A percentile compares a stretch with the other conserved stretches of the same genome.
phyloP scores from a whole-genome alignment of 64 coral and sea anemone genomes.

The Porites australiensis region DNA sequence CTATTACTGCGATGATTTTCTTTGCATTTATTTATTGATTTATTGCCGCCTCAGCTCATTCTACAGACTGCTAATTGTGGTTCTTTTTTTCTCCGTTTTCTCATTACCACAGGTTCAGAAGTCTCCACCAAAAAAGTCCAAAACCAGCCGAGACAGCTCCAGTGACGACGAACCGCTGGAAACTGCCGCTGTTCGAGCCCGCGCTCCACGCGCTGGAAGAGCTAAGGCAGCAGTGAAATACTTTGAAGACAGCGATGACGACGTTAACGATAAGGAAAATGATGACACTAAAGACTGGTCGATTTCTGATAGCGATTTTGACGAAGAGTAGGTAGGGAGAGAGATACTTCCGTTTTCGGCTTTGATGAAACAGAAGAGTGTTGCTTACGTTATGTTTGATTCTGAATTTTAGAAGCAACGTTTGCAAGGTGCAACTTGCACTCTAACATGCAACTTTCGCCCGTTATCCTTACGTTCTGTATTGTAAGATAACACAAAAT shows the following conservation, averaged over 20 bases:
- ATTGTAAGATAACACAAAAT: too few species aligned
- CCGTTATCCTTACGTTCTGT: too few species aligned
- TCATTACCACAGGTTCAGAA: neutral
- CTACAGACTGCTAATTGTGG: neutral
- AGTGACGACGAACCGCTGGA: conserved; percentile 14
- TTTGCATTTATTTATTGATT: too few species aligned
- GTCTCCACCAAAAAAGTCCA: conserved; percentile 33
- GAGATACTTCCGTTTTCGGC: too few species aligned
- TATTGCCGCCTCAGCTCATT: too few species aligned
- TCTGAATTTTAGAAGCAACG: too few species aligned
- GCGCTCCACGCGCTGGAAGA: neutral
- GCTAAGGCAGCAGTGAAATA: conserved; percentile 30
- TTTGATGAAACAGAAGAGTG: too few species aligned
- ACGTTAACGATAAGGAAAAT: conserved; percentile 28
- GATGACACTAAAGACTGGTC: conserved; percentile 29
- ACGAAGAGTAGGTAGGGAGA: neutral
- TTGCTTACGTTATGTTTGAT: too few species aligned
- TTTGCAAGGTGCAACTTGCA: too few species aligned
- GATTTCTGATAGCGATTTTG: conserved; percentile 11
- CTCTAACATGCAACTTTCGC: too few species aligned
- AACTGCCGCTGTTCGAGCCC: neutral
- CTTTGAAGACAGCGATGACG: neutral
- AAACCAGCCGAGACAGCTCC: neutral
- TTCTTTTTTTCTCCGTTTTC: neutral
- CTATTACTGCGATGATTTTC: too few species aligned